A percentile compares a stretch with the other conserved stretches of the same genome.
phyloP scores from a whole-genome alignment of 2,797 vertebrate genomes.

The Argentina silus region DNA sequence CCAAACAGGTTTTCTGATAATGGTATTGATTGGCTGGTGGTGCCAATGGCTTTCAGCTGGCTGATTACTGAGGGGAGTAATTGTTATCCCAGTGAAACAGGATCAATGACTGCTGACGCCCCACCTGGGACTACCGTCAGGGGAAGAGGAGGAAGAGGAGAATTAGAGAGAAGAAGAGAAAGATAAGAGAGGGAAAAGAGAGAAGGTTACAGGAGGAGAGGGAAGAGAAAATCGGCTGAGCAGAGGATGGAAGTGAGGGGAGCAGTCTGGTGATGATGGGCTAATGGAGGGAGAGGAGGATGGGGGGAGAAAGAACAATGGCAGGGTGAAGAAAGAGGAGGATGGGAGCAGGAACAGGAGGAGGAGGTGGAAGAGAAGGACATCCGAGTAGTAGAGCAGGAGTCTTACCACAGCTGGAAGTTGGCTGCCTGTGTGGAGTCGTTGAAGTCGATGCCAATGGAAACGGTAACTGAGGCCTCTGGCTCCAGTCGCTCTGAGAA shows the following conservation, averaged over 20 bases:
- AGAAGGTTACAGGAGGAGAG: neutral
- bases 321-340: neutral
- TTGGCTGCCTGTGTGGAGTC: slow-evolving; percentile 94
- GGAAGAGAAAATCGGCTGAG: neutral
- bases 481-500: slow-evolving; percentile 87
- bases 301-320: neutral
- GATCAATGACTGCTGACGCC: slow-evolving; percentile 91
- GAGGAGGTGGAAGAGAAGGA: neutral
- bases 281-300: slow-evolving; percentile 4
- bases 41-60: slow-evolving; percentile 90
- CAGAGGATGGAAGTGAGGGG: slow-evolving; percentile 10
- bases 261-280: neutral
- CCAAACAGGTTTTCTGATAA: slow-evolving; percentile 88
- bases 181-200: slow-evolving; percentile 1
- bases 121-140: slow-evolving; percentile 61
- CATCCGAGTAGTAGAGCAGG: neutral
- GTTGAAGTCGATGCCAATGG: slow-evolving; percentile 95
- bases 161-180: slow-evolving; percentile 7
- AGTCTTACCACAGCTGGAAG: slow-evolving; percentile 95
- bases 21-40: slow-evolving; percentile 85
- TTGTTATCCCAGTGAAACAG: slow-evolving; percentile 91
- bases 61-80: slow-evolving; percentile 95
- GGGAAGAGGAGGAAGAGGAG: slow-evolving; percentile 37
- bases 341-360: neutral
- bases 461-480: slow-evolving; percentile 85